Conservation (phyloP, 2,113 vertebrate genomes). For the Cyanoliseus patagonus region DNA sequence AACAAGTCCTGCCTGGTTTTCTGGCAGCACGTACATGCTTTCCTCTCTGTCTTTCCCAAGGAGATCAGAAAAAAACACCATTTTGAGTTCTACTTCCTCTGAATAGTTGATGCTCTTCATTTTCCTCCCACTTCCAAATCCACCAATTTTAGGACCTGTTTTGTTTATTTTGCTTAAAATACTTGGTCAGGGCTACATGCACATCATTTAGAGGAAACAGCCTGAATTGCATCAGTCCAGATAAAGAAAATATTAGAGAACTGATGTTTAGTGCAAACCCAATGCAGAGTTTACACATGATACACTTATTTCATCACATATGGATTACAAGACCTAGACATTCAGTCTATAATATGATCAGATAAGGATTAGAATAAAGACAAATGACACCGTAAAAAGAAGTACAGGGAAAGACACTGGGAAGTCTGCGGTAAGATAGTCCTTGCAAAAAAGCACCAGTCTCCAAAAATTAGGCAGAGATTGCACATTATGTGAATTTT, state of each 20-base stretch:
- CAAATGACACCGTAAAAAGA: not conserved
- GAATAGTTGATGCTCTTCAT: not conserved
- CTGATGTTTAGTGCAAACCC: not conserved
- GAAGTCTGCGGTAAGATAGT: not conserved
- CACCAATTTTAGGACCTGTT: not conserved
- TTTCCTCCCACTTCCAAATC: not conserved
- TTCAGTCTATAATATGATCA: not conserved
- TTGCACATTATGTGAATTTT: not conserved
- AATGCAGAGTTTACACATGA: not conserved
- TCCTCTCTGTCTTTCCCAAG: not conserved
- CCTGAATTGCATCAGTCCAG: not conserved
- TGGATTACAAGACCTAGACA: not conserved
- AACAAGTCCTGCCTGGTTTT: not conserved
- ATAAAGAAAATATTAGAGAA: not conserved
- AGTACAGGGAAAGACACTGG: not conserved
- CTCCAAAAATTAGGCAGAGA: not conserved
- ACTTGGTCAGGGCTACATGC: not conserved
- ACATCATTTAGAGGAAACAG: not conserved
- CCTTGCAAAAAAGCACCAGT: not conserved
- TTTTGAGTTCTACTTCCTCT: not conserved
- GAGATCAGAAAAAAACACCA: not conserved
- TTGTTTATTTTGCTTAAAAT: constrained; percentile 7
- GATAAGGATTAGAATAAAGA: not conserved
- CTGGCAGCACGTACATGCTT: not conserved
- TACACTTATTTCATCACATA: not conserved